Conservation (phyloP, 1,140 invertebrate species). For the Sipha flava region DNA sequence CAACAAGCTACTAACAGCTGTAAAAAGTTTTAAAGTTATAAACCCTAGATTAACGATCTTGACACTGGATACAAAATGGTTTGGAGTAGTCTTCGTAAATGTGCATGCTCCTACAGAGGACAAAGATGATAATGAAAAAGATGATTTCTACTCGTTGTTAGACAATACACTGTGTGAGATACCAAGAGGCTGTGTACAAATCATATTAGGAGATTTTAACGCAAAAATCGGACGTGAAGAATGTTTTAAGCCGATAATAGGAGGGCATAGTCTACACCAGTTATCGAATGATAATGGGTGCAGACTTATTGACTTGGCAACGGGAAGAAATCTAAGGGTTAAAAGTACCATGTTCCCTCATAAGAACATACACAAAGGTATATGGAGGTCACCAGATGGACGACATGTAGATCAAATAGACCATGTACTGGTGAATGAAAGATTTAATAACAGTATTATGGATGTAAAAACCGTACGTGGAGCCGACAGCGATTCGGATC, state of each 20-base stretch:
- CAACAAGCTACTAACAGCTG: too few species aligned
- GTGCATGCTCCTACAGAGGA: not conserved
- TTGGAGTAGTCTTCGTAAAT: not conserved
- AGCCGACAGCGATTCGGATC: too few species aligned
- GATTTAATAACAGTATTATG: constrained; percentile 32
- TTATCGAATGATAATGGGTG: constrained; percentile 35
- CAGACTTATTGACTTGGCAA: too few species aligned
- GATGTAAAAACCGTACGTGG: constrained; percentile 37
- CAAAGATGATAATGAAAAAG: not conserved
- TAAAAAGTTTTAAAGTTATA: not conserved
- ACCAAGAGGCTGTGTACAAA: constrained; percentile 14
- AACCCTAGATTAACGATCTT: not conserved
- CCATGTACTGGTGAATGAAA: too few species aligned
- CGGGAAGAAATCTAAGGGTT: constrained; percentile 34
- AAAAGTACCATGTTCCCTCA: too few species aligned
- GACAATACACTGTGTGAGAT: constrained; percentile 4
- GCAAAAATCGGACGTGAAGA: constrained; percentile 34
- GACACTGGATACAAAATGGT: not conserved
- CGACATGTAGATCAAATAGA: constrained; percentile 34
- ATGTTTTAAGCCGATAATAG: constrained; percentile 33
- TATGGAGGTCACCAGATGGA: too few species aligned
- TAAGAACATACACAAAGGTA: too few species aligned
- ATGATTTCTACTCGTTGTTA: not conserved
- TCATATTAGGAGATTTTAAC: constrained; percentile 34
- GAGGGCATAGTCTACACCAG: constrained; percentile 41